phyloP scores from a whole-genome alignment of 2,888 invertebrate species.

The Agrotis exclamationis region DNA sequence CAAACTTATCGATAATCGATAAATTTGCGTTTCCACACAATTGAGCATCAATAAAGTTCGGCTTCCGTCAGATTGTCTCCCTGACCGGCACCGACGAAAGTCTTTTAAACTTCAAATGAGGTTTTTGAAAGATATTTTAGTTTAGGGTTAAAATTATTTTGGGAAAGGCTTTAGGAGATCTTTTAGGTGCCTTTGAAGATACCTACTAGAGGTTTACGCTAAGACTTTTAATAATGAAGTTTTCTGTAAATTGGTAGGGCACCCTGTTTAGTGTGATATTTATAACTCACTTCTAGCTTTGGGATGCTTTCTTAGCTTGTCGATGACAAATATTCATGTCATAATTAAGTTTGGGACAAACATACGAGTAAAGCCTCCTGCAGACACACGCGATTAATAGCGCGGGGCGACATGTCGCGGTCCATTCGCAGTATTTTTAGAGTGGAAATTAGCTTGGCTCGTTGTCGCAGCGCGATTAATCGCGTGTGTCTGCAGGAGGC shows the following conservation, averaged over 20 bases:
- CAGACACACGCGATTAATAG: no score
- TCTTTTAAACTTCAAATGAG: conserved; percentile 42
- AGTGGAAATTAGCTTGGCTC: no score
- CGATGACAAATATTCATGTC: no score
- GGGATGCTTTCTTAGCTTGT: no score
- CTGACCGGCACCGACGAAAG: conserved; percentile 34
- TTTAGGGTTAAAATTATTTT: not conserved
- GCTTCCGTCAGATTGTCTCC: conserved; percentile 43
- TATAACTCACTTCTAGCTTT: no score
- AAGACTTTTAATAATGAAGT: not conserved
- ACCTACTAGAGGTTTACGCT: not conserved
- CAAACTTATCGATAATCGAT: conserved; percentile 67
- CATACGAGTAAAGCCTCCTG: no score
- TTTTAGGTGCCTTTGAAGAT: not conserved
- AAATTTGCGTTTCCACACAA: conserved; percentile 69
- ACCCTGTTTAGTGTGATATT: no score
- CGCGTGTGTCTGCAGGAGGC: no score
- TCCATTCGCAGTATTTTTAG: no score
- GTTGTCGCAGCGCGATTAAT: no score
- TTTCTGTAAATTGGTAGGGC: not conserved
- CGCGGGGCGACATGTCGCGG: no score
- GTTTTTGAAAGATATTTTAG: conserved; percentile 15
- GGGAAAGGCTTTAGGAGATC: not conserved
- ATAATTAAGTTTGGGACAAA: no score
- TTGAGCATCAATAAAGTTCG: conserved; percentile 65